Conservation (phyloP, 2,888 invertebrate genomes). For the Conops quadrifasciatus region DNA sequence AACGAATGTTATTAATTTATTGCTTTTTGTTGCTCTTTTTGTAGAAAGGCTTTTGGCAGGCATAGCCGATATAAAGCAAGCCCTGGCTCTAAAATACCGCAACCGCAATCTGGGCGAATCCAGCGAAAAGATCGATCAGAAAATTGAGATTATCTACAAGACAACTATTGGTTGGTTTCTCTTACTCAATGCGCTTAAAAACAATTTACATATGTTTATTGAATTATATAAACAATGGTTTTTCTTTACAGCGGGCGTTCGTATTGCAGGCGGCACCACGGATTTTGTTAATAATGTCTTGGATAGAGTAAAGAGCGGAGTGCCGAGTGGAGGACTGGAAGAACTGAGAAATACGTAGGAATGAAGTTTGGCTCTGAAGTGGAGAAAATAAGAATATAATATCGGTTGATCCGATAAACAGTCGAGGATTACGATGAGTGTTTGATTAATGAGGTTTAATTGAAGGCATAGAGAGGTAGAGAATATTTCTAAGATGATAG, state of each 20-base stretch:
- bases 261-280: constrained; percentile 90
- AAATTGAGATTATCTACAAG: constrained; percentile 73
- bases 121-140: constrained; percentile 73
- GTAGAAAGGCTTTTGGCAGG: constrained; percentile 81
- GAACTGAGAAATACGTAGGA: constrained; percentile 69
- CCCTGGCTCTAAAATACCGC: constrained; percentile 72
- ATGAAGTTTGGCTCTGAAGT: not conserved
- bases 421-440: not conserved
- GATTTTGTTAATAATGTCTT: constrained; percentile 93
- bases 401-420: not conserved
- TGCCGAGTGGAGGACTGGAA: constrained; percentile 79
- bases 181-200: not conserved
- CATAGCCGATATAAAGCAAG: constrained; percentile 79
- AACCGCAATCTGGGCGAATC: constrained; percentile 58
- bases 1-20: constrained; percentile 14
- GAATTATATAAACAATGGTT: not conserved
- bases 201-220: not conserved
- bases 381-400: not conserved
- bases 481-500: not conserved
- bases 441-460: not conserved
- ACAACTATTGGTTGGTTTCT: constrained; percentile 56
- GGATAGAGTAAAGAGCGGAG: constrained; percentile 84
- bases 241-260: constrained; percentile 70
- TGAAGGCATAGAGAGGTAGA: not conserved
- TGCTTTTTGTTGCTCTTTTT: constrained; percentile 52